Base-by-base conservation (phyloP, 1,140 invertebrate genomes). In the Condylostylus longicornis region DNA sequence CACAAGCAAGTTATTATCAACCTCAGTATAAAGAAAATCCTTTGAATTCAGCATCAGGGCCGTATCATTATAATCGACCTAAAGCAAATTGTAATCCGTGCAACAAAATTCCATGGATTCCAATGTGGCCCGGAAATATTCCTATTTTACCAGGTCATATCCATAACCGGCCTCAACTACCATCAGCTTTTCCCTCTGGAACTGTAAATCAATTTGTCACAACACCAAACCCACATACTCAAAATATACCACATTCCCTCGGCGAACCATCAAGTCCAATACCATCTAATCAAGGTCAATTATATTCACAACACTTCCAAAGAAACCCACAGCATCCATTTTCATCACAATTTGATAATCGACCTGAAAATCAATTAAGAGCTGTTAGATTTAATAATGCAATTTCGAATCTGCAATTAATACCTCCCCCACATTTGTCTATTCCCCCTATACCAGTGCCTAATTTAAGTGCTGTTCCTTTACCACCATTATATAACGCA, bases 71-170 rank as follows among this genome's bases (percentile, higher is more conserved):
- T 47, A 42, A 54, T 38, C 47, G 55, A 43, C 38, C 53, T 33
- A 64, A 63, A 28, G 67, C 65, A 48, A 62, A 67, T 37, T 84
- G 79, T 47, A 75, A 77, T 50, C 66, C 76, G 35, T 85, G 81
- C 49, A 82, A 84, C 55, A 69, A 71, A 44, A 67, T 72, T 42
- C 80, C 81, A 36, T 85, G 81, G 81, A 71, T 80, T 42, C 81
- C 81, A 4, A 71, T 85, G 44, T 61, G 68, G 33, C 50, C 50
- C 30, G 61, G 53, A 51, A 64, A 64, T 45, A 56, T 63, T 21
- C 61, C 59, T 41, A 60, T 54, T 33, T 45, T 55, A 49, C 55
- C 56, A 43, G 41, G 43, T 46, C 40, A 47, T 44, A 45, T 44
- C 38, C 39, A 48, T 42, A 39, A 15, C 46, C 29, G 41, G 44